These are phyloP conservation scores for Bothrops jararaca DNA, from an alignment of 2,113 vertebrate species.

Conservation along the genomic window DNA sequence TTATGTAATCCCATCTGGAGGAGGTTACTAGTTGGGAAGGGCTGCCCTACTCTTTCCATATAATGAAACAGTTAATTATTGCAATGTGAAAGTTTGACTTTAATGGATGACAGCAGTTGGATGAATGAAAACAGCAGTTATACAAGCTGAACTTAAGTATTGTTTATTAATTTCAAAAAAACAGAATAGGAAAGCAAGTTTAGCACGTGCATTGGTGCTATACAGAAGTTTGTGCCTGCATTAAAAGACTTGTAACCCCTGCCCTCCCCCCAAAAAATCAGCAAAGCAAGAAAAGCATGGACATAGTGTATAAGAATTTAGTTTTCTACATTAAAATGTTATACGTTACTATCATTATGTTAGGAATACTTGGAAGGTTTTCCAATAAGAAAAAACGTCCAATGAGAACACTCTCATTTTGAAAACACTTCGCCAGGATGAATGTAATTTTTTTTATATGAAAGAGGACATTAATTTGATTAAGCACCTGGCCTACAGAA, in stretches of 20 bases:
- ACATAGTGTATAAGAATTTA: neutral
- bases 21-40: neutral
- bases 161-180: constrained; percentile 28
- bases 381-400: neutral
- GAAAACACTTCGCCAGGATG: neutral
- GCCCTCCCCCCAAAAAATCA: neutral
- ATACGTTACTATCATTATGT: neutral
- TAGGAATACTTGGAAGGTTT: neutral
- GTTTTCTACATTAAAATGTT: constrained; percentile 9
- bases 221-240: neutral
- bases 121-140: constrained; percentile 4
- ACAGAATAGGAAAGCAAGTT: neutral
- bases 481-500: neutral
- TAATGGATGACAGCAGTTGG: neutral
- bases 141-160: neutral
- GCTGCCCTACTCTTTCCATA: neutral
- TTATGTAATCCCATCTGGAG: neutral
- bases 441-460: neutral
- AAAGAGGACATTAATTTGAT: neutral
- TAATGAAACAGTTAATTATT: neutral
- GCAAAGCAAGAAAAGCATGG: neutral
- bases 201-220: neutral
- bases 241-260: neutral
- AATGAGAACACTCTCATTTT: neutral
- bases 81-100: neutral